Evolutionary conservation across 2,888 invertebrate species (phyloP), one percentile per base, ranked within the genome.

Genomic region (Leuctra nigra): DNA sequence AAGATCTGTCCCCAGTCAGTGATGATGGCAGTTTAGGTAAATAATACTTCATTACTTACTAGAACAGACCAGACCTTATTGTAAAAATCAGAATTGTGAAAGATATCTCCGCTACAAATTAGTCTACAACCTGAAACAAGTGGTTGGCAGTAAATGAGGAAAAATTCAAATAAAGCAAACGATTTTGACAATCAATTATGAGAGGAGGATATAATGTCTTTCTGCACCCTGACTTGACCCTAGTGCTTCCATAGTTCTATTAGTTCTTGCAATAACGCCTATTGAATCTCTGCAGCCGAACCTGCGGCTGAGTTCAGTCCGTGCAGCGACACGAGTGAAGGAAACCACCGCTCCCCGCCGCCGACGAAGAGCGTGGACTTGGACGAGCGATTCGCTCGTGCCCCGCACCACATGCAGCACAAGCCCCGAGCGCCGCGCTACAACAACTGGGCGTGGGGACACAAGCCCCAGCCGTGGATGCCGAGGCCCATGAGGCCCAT

Each of bases 1-100:
- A 64, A 23, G 68, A 69, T 3, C 58, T 72, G 23, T 70, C 71
- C 58, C 69, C 71, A 4, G 70, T 73, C 33, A 73, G 72, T 55
- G 73, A 73, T 55, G 73, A 73, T 52, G 72, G 44, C n/a, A 54
- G 36, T 23, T 13, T 41, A 20, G 16, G 41, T 41, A 41, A 41
- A 3, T 29, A 7, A 6, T n/a, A n/a, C n/a, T n/a, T n/a, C n/a
- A n/a, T n/a, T n/a, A n/a, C n/a, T n/a, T n/a, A n/a, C n/a, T n/a
- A n/a, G n/a, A n/a, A n/a, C n/a, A n/a, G n/a, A n/a, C n/a, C n/a
- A n/a, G n/a, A n/a, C n/a, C n/a, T n/a, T n/a, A n/a, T n/a, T n/a
- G n/a, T n/a, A n/a, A n/a, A n/a, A n/a, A n/a, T n/a, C n/a, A n/a
- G n/a, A n/a, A n/a, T n/a, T n/a, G n/a, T n/a, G n/a, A n/a, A n/a